Percentiles rank a stretch among this genome's conserved stretches.
These are phyloP conservation scores for Temnothorax rugatulus DNA, from an alignment of 2,888 invertebrate genomes.

Conservation along the genomic window DNA sequence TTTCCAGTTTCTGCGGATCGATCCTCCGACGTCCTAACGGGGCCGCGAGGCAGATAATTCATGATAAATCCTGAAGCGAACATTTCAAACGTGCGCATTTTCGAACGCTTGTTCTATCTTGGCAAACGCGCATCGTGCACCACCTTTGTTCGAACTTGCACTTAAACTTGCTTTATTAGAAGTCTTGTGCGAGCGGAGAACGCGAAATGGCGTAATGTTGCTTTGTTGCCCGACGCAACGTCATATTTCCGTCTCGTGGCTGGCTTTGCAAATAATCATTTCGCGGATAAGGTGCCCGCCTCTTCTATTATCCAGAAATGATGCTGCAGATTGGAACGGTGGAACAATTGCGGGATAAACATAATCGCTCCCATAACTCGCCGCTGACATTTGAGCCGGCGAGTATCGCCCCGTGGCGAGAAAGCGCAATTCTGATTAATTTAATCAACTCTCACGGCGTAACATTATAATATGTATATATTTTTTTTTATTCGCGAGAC, in stretches of 20 bases:
- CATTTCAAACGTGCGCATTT: not conserved
- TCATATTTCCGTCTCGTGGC: not conserved
- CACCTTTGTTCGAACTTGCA: not conserved
- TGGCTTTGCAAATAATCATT: slow-evolving; percentile 28
- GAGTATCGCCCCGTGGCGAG: slow-evolving; percentile 19
- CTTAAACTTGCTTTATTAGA: not conserved
- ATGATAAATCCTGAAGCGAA: not conserved
- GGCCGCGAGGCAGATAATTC: not conserved
- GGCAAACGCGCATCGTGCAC: not conserved
- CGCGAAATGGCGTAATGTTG: slow-evolving; percentile 10
- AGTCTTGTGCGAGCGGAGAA: not conserved
- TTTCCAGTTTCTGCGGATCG: slow-evolving; percentile 10
- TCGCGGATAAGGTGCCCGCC: not conserved
- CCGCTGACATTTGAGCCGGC: slow-evolving; percentile 21
- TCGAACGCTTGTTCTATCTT: not conserved
- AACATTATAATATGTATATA: slow-evolving; percentile 2
- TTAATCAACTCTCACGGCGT: slow-evolving; percentile 28
- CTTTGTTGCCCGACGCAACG: not conserved
- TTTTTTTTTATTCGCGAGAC: not conserved
- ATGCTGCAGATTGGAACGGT: slow-evolving; percentile 17
- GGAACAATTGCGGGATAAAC: slow-evolving; percentile 33
- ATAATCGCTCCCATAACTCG: slow-evolving; percentile 31
- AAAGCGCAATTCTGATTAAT: slow-evolving; percentile 47
- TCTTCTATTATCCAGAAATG: slow-evolving; percentile 37
- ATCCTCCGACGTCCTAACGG: not conserved